phyloP scores from a whole-genome alignment of 2,888 invertebrate genomes.

The Ephialtes manifestator region DNA sequence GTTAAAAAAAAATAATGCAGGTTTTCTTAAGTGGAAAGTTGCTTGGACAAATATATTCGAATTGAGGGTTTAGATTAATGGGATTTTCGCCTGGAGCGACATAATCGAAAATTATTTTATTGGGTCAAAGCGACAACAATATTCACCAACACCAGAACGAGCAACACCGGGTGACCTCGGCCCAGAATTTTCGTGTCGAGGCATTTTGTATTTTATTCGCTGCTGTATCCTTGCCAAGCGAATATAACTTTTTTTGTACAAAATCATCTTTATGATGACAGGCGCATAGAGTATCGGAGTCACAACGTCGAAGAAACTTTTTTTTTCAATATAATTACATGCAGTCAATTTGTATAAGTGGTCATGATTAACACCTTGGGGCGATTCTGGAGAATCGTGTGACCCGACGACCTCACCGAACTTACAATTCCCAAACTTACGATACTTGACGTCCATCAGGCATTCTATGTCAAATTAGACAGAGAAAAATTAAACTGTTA shows the following conservation, averaged over 20 bases:
- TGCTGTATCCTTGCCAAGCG: slow-evolving; percentile 11
- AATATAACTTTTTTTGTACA: slow-evolving; percentile 12
- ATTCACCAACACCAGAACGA: background rate
- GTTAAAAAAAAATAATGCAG: background rate
- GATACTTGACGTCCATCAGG: background rate
- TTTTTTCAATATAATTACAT: slow-evolving; percentile 24
- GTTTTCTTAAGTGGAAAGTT: background rate
- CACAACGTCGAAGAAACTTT: background rate
- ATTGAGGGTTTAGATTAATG: slow-evolving; percentile 24
- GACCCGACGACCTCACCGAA: slow-evolving; percentile 19
- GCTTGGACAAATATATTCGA: background rate
- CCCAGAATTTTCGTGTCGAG: slow-evolving; percentile 62
- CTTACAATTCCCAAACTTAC: background rate
- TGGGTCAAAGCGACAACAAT: slow-evolving; percentile 20
- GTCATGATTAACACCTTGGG: slow-evolving; percentile 15
- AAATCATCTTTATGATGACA: slow-evolving; percentile 13
- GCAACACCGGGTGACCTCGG: slow-evolving; percentile 63
- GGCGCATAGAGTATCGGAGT: background rate
- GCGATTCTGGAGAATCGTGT: slow-evolving; percentile 25
- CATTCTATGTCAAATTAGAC: background rate
- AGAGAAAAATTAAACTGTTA: too few species aligned
- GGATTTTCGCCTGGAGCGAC: slow-evolving; percentile 15
- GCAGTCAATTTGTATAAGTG: slow-evolving; percentile 19
- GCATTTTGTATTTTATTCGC: slow-evolving; percentile 44
- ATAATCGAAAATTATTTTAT: slow-evolving; percentile 11